Evolutionary conservation across 2,113 vertebrate genomes (phyloP).

Genomic region (Oryzias curvinotus): DNA sequence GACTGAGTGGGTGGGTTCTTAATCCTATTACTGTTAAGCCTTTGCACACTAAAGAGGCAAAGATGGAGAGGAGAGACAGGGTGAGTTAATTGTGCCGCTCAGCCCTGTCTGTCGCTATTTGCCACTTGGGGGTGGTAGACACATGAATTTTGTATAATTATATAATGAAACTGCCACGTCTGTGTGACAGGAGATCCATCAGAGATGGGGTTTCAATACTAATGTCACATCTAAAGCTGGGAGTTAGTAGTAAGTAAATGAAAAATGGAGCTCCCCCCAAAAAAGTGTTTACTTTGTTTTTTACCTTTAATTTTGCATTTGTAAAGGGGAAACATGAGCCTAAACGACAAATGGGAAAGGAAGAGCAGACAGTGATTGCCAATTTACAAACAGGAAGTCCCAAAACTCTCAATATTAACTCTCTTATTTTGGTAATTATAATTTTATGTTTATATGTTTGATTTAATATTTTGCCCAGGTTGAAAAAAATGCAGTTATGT

Average conservation of each 20-base stretch:
- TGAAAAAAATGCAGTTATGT: not conserved
- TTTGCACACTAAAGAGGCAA: constrained; percentile 30
- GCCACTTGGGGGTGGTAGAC: not conserved
- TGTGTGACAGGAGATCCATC: not conserved
- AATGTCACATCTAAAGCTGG: not conserved
- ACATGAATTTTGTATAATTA: constrained; percentile 2
- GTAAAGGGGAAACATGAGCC: no score
- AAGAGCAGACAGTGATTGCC: no score
- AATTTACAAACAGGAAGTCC: no score
- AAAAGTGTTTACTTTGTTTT: no score
- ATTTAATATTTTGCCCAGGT: not conserved
- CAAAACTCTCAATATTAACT: no score
- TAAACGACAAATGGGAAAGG: no score
- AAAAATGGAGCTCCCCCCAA: no score
- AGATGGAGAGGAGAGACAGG: constrained; percentile 10
- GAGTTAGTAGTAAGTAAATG: constrained; percentile 2
- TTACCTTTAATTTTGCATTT: no score
- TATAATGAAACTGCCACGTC: not conserved
- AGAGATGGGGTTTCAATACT: not conserved
- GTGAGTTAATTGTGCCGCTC: constrained; percentile 12
- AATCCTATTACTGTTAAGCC: constrained; percentile 58
- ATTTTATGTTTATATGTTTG: not conserved
- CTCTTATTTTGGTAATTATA: no score
- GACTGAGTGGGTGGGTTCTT: constrained; percentile 34
- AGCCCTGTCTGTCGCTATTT: constrained; percentile 3